phyloP scores from a whole-genome alignment of 1,140 invertebrate genomes.

The Philotrypesis tridentata region DNA sequence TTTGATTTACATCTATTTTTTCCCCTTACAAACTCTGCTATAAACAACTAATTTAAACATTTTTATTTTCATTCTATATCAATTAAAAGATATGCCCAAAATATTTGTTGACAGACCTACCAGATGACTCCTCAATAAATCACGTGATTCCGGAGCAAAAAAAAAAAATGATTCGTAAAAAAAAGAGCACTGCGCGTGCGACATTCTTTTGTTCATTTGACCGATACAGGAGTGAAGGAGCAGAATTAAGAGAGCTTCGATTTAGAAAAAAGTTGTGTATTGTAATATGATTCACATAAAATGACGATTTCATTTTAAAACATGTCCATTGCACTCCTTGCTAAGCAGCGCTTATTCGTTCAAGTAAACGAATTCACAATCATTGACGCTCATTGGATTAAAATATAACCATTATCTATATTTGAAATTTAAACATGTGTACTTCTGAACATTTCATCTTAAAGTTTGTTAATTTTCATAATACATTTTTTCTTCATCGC shows the following conservation, averaged over 20 bases:
- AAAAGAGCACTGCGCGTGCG: too few species aligned
- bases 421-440: not conserved
- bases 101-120: too few species aligned
- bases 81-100: too few species aligned
- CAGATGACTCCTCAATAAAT: too few species aligned
- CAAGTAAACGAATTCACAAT: conserved; percentile 16
- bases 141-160: too few species aligned
- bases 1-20: too few species aligned
- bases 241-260: not conserved
- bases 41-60: too few species aligned
- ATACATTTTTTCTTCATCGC: conserved; percentile 17
- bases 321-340: conserved; percentile 36
- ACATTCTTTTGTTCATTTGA: too few species aligned
- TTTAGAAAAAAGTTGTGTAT: conserved; percentile 40
- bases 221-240: too few species aligned
- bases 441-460: conserved; percentile 26
- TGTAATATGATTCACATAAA: conserved; percentile 31
- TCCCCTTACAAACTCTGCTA: too few species aligned
- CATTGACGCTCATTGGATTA: not conserved
- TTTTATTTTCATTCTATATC: too few species aligned
- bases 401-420: conserved; percentile 13
- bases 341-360: not conserved
- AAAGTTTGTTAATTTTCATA: not conserved
- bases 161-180: too few species aligned
- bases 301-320: conserved; percentile 33